Evolutionary conservation across 1,140 invertebrate genomes (phyloP).

Genomic region (Lepidurus couesii): DNA sequence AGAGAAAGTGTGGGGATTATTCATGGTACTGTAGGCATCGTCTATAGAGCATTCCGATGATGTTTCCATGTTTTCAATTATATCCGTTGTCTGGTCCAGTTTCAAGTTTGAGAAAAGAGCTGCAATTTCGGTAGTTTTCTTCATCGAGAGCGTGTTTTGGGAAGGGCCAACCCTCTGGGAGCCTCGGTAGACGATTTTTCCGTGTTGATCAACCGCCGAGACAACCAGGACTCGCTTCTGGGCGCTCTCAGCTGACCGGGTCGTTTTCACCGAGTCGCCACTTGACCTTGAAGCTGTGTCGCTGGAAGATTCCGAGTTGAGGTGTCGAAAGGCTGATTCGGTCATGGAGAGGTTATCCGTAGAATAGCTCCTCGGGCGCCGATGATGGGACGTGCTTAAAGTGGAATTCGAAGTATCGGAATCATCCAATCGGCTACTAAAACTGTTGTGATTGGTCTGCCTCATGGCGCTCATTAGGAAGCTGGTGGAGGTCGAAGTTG

Average conservation of each 20-base stretch:
- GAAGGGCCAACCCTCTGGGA: conserved; percentile 25
- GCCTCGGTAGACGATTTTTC: conserved; percentile 44
- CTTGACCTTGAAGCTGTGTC: conserved; percentile 31
- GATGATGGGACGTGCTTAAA: background rate
- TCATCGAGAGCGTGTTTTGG: conserved; percentile 55
- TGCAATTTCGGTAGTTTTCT: conserved; percentile 80
- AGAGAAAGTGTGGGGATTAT: conserved; percentile 34
- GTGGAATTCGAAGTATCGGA: background rate
- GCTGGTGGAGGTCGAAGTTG: background rate
- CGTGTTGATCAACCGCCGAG: conserved; percentile 52
- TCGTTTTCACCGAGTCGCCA: conserved; percentile 1
- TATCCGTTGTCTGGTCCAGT: conserved; percentile 42
- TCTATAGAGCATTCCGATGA: conserved; percentile 37
- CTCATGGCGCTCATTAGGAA: background rate
- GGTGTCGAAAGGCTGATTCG: background rate
- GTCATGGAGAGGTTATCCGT: background rate
- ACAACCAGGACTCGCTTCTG: conserved; percentile 49
- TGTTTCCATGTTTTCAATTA: conserved; percentile 37
- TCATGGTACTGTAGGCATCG: conserved; percentile 42
- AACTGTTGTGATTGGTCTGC: conserved; percentile 3
- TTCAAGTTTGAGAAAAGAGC: conserved; percentile 71
- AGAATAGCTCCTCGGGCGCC: background rate
- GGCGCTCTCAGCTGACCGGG: conserved; percentile 3
- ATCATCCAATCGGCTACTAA: background rate
- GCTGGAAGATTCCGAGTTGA: conserved; percentile 31